Percentiles rank a stretch among this genome's conserved stretches.
These are phyloP conservation scores for Cheilosia vernalis DNA, from an alignment of 2,888 invertebrate species.

Conservation along the genomic window DNA sequence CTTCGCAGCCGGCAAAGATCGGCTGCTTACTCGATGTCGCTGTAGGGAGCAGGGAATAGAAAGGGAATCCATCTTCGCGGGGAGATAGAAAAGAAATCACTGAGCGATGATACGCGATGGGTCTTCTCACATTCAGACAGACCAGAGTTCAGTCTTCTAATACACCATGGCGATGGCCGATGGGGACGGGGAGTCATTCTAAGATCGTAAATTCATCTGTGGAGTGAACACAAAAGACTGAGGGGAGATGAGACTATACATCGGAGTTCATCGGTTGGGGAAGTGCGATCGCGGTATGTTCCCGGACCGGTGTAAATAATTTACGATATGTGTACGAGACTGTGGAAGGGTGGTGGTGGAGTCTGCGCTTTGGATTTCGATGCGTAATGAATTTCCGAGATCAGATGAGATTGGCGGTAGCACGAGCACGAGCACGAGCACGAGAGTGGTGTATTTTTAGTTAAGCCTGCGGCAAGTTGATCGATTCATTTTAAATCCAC, in stretches of 20 bases:
- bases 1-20: slow-evolving; percentile 58
- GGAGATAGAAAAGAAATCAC: background rate
- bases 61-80: background rate
- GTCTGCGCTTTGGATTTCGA: no score
- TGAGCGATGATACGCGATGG: slow-evolving; percentile 56
- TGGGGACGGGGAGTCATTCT: slow-evolving; percentile 33
- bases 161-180: no score
- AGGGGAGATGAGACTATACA: background rate
- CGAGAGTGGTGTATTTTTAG: slow-evolving; percentile 34
- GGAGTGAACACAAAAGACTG: background rate
- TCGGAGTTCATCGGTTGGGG: slow-evolving; percentile 2
- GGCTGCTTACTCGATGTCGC: background rate
- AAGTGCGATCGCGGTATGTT: background rate
- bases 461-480: slow-evolving; percentile 13
- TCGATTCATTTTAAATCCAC: slow-evolving; percentile 3
- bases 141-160: background rate
- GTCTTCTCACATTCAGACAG: no score
- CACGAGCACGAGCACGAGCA: no score
- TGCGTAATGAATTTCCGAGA: no score
- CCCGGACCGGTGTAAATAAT: no score
- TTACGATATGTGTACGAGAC: background rate
- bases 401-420: no score
- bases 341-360: background rate
- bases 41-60: slow-evolving; percentile 5
- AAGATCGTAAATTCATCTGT: slow-evolving; percentile 57